Conservation (phyloP, 2,797 vertebrate species). For the Octomys mimax region DNA sequence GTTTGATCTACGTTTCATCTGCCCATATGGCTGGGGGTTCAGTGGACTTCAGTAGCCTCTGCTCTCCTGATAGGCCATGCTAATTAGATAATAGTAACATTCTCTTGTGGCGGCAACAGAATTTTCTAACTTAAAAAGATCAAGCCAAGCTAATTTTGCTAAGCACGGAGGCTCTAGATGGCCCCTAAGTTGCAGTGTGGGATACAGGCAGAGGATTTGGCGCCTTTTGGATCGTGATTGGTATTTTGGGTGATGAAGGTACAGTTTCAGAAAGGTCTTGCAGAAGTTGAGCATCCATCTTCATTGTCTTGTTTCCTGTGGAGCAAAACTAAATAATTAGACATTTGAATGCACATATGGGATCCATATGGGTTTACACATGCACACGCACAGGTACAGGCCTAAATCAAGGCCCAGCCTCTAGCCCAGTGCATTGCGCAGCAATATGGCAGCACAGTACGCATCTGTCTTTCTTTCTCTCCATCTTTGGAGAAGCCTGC, state of each 20-base stretch:
- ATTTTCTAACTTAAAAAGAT: constrained; percentile 44
- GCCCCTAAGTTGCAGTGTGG: not conserved
- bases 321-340: not conserved
- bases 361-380: not conserved
- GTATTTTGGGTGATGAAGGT: not conserved
- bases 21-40: not conserved
- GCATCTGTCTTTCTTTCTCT: not conserved
- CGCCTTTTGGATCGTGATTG: not conserved
- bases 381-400: not conserved
- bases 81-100: constrained; percentile 61
- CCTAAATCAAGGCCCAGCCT: not conserved
- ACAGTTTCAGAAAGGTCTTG: not conserved
- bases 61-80: not conserved
- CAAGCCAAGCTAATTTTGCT: constrained; percentile 32
- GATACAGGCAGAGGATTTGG: not conserved
- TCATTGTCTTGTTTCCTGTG: not conserved
- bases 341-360: not conserved
- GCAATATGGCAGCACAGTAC: fast-evolving
- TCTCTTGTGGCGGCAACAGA: constrained; percentile 40
- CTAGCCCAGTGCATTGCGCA: not conserved
- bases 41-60: not conserved
- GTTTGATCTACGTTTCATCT: not conserved
- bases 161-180: not conserved
- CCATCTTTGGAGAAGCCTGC: not conserved
- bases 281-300: not conserved